Evolutionary conservation across 2,888 invertebrate species (phyloP).

Genomic region (Pimpla rufipes): DNA sequence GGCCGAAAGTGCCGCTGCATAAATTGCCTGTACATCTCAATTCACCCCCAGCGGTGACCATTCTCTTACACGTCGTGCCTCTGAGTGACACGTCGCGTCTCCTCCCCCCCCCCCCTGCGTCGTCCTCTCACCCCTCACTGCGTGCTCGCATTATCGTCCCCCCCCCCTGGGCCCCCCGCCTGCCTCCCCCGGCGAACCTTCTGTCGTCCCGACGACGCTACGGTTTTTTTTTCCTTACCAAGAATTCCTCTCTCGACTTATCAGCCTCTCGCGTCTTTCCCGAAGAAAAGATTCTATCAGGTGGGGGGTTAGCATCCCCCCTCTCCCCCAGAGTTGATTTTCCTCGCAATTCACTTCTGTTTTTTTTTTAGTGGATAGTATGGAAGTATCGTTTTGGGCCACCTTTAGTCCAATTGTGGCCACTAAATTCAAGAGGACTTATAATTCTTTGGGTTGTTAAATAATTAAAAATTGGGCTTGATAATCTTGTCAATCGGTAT

Average conservation of each 20-base stretch:
- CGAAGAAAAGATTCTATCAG: neutral
- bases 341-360: neutral
- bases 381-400: no score
- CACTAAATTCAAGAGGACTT: no score
- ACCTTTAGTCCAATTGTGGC: no score
- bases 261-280: constrained; percentile 21
- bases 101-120: constrained; percentile 8
- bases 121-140: constrained; percentile 74
- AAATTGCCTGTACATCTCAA: constrained; percentile 83
- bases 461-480: no score
- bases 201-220: constrained; percentile 5
- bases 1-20: constrained; percentile 80
- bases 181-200: neutral
- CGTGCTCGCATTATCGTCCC: constrained; percentile 76
- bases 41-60: constrained; percentile 79
- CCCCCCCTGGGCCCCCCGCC: constrained; percentile 41
- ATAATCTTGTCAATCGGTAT: no score
- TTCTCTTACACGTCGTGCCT: constrained; percentile 64
- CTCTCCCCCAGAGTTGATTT: neutral
- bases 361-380: neutral
- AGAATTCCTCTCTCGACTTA: constrained; percentile 18
- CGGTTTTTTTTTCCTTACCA: constrained; percentile 5
- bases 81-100: constrained; percentile 55
- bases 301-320: constrained; percentile 2
- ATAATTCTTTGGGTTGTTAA: no score